Evolutionary conservation across 2,113 vertebrate species (phyloP).

Genomic region (Dipodomys spectabilis): DNA sequence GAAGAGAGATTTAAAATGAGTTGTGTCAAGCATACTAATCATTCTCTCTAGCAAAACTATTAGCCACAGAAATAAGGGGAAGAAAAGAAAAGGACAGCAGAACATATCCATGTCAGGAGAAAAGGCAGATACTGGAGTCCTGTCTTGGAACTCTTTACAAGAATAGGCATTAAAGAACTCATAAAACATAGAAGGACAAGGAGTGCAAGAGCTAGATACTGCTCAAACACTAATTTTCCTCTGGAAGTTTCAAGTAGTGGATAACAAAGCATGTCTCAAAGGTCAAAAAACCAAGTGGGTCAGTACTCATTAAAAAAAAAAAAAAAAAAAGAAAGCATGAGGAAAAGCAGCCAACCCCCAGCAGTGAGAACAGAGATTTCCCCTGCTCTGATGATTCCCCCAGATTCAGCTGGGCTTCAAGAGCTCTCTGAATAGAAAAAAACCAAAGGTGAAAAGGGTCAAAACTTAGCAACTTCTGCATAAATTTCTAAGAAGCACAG

Average conservation of each 20-base stretch:
- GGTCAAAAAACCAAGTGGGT: slow-evolving; percentile 59
- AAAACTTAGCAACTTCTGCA: background rate
- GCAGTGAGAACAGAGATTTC: background rate
- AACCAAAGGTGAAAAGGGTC: background rate
- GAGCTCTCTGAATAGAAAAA: background rate
- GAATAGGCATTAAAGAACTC: background rate
- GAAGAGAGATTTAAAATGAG: background rate
- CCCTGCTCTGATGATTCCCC: background rate
- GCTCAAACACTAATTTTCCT: background rate
- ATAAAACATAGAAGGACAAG: background rate
- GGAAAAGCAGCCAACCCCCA: background rate
- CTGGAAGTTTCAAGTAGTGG: background rate
- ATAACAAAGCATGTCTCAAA: slow-evolving; percentile 36
- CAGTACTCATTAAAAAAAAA: slow-evolving; percentile 57
- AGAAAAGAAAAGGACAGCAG: background rate
- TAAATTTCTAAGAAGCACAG: background rate
- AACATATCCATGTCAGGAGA: background rate
- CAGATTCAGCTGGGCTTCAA: background rate
- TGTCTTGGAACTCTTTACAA: background rate
- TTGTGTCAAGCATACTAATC: background rate
- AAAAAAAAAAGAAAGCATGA: background rate
- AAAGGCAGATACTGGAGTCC: background rate
- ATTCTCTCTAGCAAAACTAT: background rate
- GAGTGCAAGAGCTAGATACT: background rate
- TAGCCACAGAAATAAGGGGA: background rate